These are phyloP conservation scores for Pangasius mekongensis DNA, from an alignment of 2,797 vertebrate species.

Conservation along the genomic window DNA sequence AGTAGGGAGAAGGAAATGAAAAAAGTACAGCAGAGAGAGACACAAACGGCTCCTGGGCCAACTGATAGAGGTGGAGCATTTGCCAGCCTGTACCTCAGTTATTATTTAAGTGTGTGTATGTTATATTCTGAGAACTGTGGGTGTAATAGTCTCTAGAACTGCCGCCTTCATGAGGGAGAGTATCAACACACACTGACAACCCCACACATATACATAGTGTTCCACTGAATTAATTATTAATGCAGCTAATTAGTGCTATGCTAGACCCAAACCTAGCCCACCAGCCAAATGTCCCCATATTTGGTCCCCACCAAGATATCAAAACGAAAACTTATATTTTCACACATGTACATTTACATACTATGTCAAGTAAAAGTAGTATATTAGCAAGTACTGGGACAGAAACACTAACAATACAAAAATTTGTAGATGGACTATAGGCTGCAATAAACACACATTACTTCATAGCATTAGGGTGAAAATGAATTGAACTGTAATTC, in stretches of 20 bases:
- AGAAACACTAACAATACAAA: background rate
- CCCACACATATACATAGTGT: background rate
- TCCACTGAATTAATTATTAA: background rate
- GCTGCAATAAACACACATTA: background rate
- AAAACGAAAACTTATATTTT: background rate
- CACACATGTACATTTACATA: background rate
- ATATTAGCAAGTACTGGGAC: background rate
- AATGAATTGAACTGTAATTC: constrained; percentile 12
- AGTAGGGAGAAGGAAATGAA: constrained; percentile 36
- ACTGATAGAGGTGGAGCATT: background rate
- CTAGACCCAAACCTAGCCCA: background rate
- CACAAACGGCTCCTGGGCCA: constrained; percentile 26
- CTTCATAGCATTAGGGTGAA: background rate
- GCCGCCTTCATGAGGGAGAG: background rate
- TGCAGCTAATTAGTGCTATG: background rate
- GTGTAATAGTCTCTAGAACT: background rate
- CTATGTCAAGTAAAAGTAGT: background rate
- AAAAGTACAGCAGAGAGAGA: constrained; percentile 8
- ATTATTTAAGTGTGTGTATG: constrained; percentile 3
- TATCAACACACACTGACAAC: background rate
- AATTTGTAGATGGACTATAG: background rate
- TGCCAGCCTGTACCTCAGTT: background rate
- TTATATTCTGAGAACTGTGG: background rate
- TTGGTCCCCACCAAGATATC: background rate
- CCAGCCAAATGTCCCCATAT: background rate